Evolutionary conservation across 2,888 invertebrate genomes (phyloP).

Genomic region (Phania funesta): DNA sequence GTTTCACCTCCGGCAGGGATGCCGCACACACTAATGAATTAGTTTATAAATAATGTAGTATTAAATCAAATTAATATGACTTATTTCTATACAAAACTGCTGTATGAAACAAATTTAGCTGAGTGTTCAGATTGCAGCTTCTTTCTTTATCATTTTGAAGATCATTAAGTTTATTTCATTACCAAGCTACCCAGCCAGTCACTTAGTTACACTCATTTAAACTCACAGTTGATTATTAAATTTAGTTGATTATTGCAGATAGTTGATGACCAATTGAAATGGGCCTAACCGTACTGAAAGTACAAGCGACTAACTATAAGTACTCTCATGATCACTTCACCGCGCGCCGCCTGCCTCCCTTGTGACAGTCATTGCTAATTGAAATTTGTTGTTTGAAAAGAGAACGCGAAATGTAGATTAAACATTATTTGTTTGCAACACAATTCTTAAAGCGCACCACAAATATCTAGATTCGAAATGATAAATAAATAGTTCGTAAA

Average conservation of each 20-base stretch:
- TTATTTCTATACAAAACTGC: no score
- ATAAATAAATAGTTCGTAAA: constrained; percentile 49
- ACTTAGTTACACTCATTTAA: background rate
- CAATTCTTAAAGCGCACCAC: background rate
- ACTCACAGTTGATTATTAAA: constrained; percentile 10
- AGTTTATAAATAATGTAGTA: no score
- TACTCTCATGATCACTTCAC: no score
- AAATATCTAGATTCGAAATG: constrained; percentile 17
- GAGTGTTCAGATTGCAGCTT: background rate
- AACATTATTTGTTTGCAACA: background rate
- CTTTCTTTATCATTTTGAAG: constrained; percentile 1
- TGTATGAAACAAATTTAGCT: background rate
- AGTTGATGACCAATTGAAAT: constrained; percentile 35
- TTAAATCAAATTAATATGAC: no score
- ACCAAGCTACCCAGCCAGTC: background rate
- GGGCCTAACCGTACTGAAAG: background rate
- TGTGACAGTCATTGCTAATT: constrained; percentile 22
- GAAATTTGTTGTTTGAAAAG: background rate
- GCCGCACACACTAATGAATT: no score
- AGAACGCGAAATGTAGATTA: constrained; percentile 28
- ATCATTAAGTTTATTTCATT: background rate
- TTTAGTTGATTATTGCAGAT: constrained; percentile 23
- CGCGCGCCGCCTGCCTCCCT: no score
- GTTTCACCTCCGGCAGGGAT: no score
- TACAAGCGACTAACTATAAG: background rate